A percentile compares a stretch with the other conserved stretches of the same genome.
phyloP scores from a whole-genome alignment of 2,888 invertebrate genomes.

The Parthenolecanium corni region DNA sequence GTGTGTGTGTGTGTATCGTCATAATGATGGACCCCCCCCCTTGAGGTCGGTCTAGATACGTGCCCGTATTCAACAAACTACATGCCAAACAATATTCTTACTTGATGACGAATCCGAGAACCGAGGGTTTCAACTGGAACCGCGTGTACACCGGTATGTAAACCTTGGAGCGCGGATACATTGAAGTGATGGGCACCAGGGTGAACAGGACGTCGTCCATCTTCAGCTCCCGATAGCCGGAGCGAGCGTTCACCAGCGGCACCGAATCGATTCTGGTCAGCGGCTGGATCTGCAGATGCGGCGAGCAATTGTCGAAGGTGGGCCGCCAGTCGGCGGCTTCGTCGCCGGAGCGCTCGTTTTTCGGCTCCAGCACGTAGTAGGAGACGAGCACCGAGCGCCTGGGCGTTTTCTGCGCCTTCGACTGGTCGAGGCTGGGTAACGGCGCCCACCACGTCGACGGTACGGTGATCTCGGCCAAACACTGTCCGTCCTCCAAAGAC shows the following conservation, averaged over 20 bases:
- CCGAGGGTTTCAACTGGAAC: constrained; percentile 48
- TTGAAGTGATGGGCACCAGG: constrained; percentile 72
- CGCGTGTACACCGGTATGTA: constrained; percentile 83
- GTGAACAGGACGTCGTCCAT: constrained; percentile 74
- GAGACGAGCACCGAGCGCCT: constrained; percentile 67
- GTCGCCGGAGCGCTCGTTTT: constrained; percentile 47
- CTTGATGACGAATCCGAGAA: constrained; percentile 76
- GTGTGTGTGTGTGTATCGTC: too few species aligned
- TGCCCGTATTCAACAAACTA: too few species aligned
- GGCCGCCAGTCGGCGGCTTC: constrained; percentile 38
- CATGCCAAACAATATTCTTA: too few species aligned
- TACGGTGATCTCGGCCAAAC: constrained; percentile 74
- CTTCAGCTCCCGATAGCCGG: constrained; percentile 71
- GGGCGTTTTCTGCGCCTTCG: constrained; percentile 48
- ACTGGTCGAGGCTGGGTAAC: constrained; percentile 41
- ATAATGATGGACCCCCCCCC: too few species aligned
- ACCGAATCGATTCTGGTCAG: constrained; percentile 54
- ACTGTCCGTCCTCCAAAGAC: constrained; percentile 83
- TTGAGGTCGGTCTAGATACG: too few species aligned
- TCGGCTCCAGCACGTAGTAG: constrained; percentile 68
- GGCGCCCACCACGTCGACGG: constrained; percentile 89
- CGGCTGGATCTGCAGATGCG: constrained; percentile 57
- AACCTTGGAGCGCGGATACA: constrained; percentile 79
- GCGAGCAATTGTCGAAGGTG: constrained; percentile 41
- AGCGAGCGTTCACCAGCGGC: constrained; percentile 62